phyloP scores from a whole-genome alignment of 2,888 invertebrate genomes.

The Chrysina gloriosa region DNA sequence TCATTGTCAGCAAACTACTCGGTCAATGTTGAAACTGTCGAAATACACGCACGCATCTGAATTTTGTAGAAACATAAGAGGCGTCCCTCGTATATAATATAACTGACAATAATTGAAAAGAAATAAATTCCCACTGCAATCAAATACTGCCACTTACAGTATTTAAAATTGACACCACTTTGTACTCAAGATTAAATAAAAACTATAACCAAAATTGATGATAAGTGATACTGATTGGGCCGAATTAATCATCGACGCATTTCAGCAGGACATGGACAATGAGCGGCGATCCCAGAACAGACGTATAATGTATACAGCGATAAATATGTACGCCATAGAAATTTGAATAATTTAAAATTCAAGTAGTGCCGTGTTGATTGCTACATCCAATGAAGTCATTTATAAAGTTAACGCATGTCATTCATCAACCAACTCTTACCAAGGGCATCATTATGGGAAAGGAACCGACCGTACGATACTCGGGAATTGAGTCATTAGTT shows the following conservation, averaged over 20 bases:
- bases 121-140: conserved; percentile 2
- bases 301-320: conserved; percentile 11
- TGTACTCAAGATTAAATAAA: conserved; percentile 11
- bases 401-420: conserved; percentile 37
- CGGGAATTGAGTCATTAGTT: conserved; percentile 30
- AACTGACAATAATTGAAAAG: background rate
- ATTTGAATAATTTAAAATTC: conserved; percentile 42
- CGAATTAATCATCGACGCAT: conserved; percentile 10
- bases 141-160: background rate
- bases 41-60: too few relatives aligned
- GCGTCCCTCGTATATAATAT: too few relatives aligned
- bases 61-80: too few relatives aligned
- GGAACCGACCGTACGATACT: background rate
- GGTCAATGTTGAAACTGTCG: too few relatives aligned
- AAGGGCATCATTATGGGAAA: background rate
- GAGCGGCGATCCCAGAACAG: conserved; percentile 9
- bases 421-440: conserved; percentile 32
- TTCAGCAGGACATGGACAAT: background rate
- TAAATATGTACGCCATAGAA: conserved; percentile 22
- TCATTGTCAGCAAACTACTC: too few relatives aligned
- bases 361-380: conserved; percentile 24
- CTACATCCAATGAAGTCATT: conserved; percentile 33
- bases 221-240: conserved; percentile 27
- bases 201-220: conserved; percentile 15
- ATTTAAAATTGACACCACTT: conserved; percentile 21